phyloP scores from a whole-genome alignment of 1,140 invertebrate genomes.

The Watersipora subatra region DNA sequence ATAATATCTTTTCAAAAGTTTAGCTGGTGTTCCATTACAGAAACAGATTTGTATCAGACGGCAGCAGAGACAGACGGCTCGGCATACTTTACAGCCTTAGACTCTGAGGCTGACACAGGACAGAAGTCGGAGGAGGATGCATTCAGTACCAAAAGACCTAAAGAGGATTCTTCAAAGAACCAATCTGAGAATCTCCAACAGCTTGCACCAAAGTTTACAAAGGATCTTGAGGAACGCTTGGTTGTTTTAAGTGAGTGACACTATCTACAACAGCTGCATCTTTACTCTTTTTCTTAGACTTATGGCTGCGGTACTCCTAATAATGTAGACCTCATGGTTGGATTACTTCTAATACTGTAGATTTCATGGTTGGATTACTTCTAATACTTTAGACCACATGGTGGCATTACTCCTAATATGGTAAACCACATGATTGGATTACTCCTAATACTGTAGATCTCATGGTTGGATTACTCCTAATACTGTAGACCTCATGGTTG shows the following conservation, averaged over 20 bases:
- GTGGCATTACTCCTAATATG: no score
- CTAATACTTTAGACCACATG: no score
- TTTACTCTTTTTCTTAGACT: no score
- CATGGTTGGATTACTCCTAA: no score
- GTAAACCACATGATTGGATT: no score
- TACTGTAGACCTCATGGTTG: no score
- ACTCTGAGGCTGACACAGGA: conserved; percentile 26
- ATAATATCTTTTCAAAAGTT: not conserved
- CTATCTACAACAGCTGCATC: not conserved
- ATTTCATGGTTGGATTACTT: no score
- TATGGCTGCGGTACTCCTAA: no score
- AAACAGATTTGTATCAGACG: conserved; percentile 14
- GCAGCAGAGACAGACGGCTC: conserved; percentile 11
- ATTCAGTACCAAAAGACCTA: conserved; percentile 18
- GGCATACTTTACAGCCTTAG: conserved; percentile 14
- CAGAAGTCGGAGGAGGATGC: conserved; percentile 20
- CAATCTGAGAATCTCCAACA: not conserved
- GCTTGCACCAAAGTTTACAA: not conserved
- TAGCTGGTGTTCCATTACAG: not conserved
- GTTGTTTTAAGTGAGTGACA: not conserved
- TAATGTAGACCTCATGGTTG: no score
- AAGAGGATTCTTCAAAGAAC: conserved; percentile 11
- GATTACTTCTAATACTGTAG: no score
- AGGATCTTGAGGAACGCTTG: conserved; percentile 5
- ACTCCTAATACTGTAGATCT: no score